phyloP scores from a whole-genome alignment of 1,140 invertebrate species.

The Galleria mellonella region DNA sequence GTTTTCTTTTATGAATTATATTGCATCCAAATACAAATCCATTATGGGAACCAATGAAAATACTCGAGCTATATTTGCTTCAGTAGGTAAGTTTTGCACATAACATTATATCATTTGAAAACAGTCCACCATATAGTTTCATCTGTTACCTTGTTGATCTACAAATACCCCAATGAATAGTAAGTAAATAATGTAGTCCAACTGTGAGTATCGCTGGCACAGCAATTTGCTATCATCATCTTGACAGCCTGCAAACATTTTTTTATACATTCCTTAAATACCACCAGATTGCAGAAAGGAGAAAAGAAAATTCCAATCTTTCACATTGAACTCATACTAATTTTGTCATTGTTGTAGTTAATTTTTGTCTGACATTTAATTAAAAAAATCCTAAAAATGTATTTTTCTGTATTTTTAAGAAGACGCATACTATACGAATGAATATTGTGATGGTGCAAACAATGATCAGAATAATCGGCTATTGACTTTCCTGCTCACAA shows the following conservation, averaged over 20 bases:
- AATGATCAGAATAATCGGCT: constrained; percentile 45
- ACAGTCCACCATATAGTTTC: not conserved
- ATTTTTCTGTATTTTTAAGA: too few relatives aligned
- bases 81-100: constrained; percentile 31
- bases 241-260: too few relatives aligned
- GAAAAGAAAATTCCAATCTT: too few relatives aligned
- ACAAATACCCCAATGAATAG: not conserved
- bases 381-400: too few relatives aligned
- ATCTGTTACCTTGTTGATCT: not conserved
- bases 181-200: not conserved
- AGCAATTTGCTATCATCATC: too few relatives aligned
- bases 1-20: constrained; percentile 48
- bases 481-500: constrained; percentile 75
- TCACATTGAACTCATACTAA: too few relatives aligned
- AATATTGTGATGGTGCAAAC: constrained; percentile 51
- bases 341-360: too few relatives aligned
- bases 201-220: too few relatives aligned
- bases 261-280: too few relatives aligned
- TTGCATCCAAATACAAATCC: constrained; percentile 34
- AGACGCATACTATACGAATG: constrained; percentile 49
- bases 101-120: not conserved
- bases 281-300: too few relatives aligned
- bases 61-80: constrained; percentile 40
- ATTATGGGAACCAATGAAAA: constrained; percentile 40
- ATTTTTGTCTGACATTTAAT: too few relatives aligned